These are phyloP conservation scores for Bolinopsis microptera DNA, from an alignment of 37 sponge, comb jelly and placozoan species.

Conservation along the genomic window DNA sequence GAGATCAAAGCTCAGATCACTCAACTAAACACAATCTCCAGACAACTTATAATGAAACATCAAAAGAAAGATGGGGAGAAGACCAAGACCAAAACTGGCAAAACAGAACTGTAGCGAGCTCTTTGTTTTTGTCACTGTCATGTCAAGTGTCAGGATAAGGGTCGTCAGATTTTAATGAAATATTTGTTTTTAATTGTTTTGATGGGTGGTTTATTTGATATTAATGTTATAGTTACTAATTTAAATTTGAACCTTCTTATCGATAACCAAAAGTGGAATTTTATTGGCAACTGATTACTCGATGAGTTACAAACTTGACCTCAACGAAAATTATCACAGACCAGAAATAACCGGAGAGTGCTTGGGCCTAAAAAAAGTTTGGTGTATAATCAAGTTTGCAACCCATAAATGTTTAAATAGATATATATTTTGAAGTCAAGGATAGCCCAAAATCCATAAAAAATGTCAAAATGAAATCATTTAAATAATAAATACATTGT, in stretches of 20 bases:
- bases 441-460: not conserved
- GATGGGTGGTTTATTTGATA: not conserved
- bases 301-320: too few relatives aligned
- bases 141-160: not conserved
- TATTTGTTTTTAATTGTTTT: not conserved
- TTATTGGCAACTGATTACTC: too few relatives aligned
- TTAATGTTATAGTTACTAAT: not conserved
- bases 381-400: too few relatives aligned
- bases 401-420: too few relatives aligned
- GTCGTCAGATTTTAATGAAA: not conserved
- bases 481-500: not conserved
- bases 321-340: too few relatives aligned
- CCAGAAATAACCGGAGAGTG: too few relatives aligned
- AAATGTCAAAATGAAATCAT: not conserved
- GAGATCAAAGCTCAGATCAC: constrained; percentile 85
- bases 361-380: too few relatives aligned
- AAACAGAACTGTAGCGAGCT: not conserved
- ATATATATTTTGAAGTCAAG: not conserved
- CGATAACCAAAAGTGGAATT: too few relatives aligned
- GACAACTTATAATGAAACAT: not conserved
- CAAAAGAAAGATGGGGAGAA: not conserved
- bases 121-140: not conserved
- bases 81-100: not conserved
- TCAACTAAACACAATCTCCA: constrained; percentile 82
- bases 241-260: not conserved